Evolutionary conservation across 2,797 vertebrate genomes (phyloP).

Genomic region (Eulemur albifrons): DNA sequence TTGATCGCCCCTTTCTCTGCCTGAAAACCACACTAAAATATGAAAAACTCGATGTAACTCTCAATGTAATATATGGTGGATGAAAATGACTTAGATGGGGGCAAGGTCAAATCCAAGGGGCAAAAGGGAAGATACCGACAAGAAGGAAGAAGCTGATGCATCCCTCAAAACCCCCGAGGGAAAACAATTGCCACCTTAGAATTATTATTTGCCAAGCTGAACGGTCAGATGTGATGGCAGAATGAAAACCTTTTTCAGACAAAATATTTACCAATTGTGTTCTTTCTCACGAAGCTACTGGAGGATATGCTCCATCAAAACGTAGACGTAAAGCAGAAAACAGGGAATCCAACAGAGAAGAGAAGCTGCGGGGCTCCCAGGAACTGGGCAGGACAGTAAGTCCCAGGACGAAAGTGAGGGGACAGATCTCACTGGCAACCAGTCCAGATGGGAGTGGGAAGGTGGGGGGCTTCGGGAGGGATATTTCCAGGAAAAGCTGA

Average conservation of each 20-base stretch:
- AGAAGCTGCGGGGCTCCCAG: background rate
- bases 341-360: background rate
- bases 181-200: background rate
- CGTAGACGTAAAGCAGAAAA: background rate
- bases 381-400: background rate
- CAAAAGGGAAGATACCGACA: background rate
- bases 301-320: background rate
- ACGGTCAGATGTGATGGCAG: background rate
- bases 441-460: background rate
- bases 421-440: background rate
- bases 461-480: background rate
- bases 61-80: background rate
- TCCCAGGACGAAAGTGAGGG: background rate
- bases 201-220: background rate
- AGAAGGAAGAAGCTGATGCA: background rate
- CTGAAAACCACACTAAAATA: background rate
- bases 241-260: background rate
- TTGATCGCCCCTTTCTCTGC: background rate
- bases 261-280: background rate
- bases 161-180: background rate
- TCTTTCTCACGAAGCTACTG: background rate
- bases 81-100: background rate
- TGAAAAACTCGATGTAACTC: background rate
- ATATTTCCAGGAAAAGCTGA: background rate
- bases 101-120: background rate